phyloP scores from a whole-genome alignment of 1,140 invertebrate genomes.

The Drosophila murphyi region DNA sequence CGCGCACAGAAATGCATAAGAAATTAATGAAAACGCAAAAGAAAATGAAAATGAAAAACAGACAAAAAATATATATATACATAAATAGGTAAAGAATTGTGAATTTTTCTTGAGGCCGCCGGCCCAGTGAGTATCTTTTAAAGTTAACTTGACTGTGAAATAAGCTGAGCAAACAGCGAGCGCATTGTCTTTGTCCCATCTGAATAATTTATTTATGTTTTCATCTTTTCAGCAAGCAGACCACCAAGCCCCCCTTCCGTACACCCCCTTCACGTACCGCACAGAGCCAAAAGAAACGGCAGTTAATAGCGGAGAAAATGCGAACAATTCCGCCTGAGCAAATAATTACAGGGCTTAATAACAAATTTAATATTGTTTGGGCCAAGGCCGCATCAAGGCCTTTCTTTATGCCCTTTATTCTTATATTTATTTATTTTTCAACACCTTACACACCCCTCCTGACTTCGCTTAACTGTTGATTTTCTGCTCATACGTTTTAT shows the following conservation, averaged over 20 bases:
- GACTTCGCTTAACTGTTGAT: conserved; percentile 56
- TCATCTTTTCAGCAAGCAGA: conserved; percentile 44
- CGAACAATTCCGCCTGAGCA: conserved; percentile 67
- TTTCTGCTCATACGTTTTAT: conserved; percentile 61
- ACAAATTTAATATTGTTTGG: conserved; percentile 75
- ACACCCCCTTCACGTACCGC: background rate
- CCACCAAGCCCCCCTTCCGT: background rate
- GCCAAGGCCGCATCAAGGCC: conserved; percentile 50
- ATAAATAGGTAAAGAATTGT: conserved; percentile 12
- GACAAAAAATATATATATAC: background rate
- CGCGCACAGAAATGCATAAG: conserved; percentile 70
- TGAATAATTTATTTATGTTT: conserved; percentile 80
- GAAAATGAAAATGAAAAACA: conserved; percentile 15
- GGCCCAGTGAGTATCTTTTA: conserved; percentile 51
- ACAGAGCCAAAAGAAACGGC: conserved; percentile 12
- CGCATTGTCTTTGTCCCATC: conserved; percentile 76
- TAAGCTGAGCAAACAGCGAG: conserved; percentile 60
- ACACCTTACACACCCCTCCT: background rate
- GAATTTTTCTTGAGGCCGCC: conserved; percentile 25
- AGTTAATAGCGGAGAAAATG: conserved; percentile 57
- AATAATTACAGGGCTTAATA: conserved; percentile 80
- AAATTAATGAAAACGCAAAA: conserved; percentile 73
- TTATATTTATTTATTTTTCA: conserved; percentile 26
- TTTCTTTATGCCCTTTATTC: conserved; percentile 16
- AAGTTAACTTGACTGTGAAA: conserved; percentile 80